Base-by-base conservation (phyloP, 2,113 vertebrate species). In the Edolisoma coerulescens region DNA sequence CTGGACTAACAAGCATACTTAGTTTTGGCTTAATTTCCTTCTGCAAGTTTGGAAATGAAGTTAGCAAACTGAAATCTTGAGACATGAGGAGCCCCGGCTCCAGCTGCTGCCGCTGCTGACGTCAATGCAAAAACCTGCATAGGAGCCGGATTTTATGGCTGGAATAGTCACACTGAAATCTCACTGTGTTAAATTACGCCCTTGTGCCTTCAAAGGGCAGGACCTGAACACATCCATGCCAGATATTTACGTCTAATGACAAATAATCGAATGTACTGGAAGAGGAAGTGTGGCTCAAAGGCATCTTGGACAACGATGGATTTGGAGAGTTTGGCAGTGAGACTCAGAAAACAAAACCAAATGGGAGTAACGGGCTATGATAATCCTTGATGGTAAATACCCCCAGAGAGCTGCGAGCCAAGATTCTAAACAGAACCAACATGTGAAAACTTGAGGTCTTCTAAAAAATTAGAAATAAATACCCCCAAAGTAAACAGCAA, bases 51-150 rank as follows among this genome's bases (percentile, higher is more conserved):
- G 90, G 82, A 83, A 96, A 80, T 9, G 26, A 91, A 86, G 90
- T 60, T 69, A 80, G 87, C 27, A 11, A 85, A 74, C 33, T 3
- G 3, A 88, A 91, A 87, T 85, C 85, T 47, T 7, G 11, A 94
- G 91, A 42, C 68, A 32, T 1, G 20, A 75, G 74, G 88, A 96
- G 92, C 79, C 67, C 23, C 13, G 1, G 85, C 90, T 96, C 85
- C 96, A 96, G 96, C 96, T 96, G 93, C 90, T 86, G 90, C 85
- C 0, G 1, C 77, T 91, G 84, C 91, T 95, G 94, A 95, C 94
- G 87, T 96, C 95, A 97, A 94, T 79, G 88, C 76, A 63, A 84
- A 92, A 93, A 96, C 88, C 88, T 90, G 90, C 67, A 67, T 16
- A 89, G 73, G 69, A 89, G 89, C 74, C 1, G 42, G 81, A 89